Conservation (phyloP, 2,888 invertebrate genomes). For the Flabesymbios commensalis region DNA sequence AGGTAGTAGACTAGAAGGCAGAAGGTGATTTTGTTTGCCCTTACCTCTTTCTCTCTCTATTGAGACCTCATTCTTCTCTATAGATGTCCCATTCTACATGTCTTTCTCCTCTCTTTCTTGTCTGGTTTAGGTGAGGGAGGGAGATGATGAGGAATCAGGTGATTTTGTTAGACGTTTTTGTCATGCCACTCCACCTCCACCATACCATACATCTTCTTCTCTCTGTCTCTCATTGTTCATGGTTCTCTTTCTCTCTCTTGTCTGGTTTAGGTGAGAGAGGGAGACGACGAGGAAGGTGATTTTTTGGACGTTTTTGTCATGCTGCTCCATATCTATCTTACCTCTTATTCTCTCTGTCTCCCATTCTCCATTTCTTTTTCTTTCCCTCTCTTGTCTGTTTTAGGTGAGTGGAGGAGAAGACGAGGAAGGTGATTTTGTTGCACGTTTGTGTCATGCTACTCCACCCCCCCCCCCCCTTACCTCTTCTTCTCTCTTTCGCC, state of each 20-base stretch:
- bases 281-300: constrained; percentile 68
- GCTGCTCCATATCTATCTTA: constrained; percentile 52
- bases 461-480: not conserved
- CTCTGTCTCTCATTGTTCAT: not conserved
- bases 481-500: not conserved
- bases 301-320: constrained; percentile 71
- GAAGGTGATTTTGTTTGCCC: not conserved
- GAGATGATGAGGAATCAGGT: not conserved
- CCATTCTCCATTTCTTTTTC: no score
- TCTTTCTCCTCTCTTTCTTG: no score
- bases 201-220: constrained; percentile 56
- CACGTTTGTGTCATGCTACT: not conserved
- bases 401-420: not conserved
- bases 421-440: not conserved
- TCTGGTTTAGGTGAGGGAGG: not conserved
- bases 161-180: not conserved
- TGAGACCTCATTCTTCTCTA: not conserved
- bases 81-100: not conserved
- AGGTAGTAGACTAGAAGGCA: not conserved
- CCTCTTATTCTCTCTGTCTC: no score
- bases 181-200: not conserved
- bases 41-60: not conserved
- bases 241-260: no score
- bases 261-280: constrained; percentile 71
- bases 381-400: no score